A percentile compares a stretch with the other conserved stretches of the same genome.
These are phyloP conservation scores for Argentina silus DNA, from an alignment of 2,797 vertebrate species.

Conservation along the genomic window DNA sequence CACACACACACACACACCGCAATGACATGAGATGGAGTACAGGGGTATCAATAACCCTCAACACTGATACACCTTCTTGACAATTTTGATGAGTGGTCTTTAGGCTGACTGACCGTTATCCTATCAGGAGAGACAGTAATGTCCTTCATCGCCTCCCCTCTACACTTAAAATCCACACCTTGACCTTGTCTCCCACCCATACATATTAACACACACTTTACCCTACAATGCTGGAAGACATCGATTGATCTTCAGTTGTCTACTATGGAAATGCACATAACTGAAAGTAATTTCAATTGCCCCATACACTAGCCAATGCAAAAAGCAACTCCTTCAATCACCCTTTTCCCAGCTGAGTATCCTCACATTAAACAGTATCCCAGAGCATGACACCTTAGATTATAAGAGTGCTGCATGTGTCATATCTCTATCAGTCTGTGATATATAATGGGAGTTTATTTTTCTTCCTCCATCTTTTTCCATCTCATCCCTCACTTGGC, in stretches of 20 bases:
- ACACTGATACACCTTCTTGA: background rate
- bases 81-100: slow-evolving; percentile 5
- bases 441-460: slow-evolving; percentile 30
- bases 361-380: background rate
- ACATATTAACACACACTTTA: background rate
- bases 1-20: slow-evolving; percentile 8
- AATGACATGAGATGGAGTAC: background rate
- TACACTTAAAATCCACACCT: background rate
- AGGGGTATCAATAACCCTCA: slow-evolving; percentile 16
- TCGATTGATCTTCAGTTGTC: slow-evolving; percentile 5
- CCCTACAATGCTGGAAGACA: background rate
- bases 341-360: background rate
- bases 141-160: slow-evolving; percentile 8
- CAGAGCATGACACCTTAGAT: slow-evolving; percentile 12
- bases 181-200: slow-evolving; percentile 9
- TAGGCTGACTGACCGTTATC: background rate
- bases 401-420: background rate
- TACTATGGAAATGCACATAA: background rate
- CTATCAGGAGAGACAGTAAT: slow-evolving; percentile 6
- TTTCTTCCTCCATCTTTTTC: slow-evolving; percentile 31
- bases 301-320: background rate
- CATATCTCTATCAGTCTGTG: slow-evolving; percentile 33
- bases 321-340: background rate
- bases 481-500: slow-evolving; percentile 30
- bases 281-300: background rate